phyloP scores from a whole-genome alignment of 2,888 invertebrate genomes.

The Caenorhabditis japonica region DNA sequence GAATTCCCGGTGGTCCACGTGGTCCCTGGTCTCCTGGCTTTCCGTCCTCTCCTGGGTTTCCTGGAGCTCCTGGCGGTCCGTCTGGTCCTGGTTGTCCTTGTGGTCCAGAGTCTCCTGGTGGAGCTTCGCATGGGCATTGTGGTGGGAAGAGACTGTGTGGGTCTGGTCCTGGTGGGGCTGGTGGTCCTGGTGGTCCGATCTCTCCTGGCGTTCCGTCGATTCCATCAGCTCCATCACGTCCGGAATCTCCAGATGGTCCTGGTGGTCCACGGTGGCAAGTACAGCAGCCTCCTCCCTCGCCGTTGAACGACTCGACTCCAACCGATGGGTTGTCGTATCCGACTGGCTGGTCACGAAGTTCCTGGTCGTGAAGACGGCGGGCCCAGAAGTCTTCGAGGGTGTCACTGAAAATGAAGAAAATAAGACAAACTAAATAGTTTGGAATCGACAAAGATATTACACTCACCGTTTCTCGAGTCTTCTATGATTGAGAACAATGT shows the following conservation, averaged over 20 bases:
- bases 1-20: conserved; percentile 84
- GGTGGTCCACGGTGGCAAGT: conserved; percentile 76
- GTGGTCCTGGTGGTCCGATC: conserved; percentile 75
- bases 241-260: conserved; percentile 71
- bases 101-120: conserved; percentile 71
- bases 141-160: conserved; percentile 73
- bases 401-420: conserved; percentile 58
- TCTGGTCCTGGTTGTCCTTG: conserved; percentile 65
- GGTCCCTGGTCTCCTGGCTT: conserved; percentile 75
- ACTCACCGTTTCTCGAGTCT: conserved; percentile 58
- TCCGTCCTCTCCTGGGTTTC: conserved; percentile 72
- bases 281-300: conserved; percentile 64
- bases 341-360: conserved; percentile 74
- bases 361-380: conserved; percentile 74
- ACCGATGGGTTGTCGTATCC: conserved; percentile 61
- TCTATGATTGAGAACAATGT: conserved; percentile 71
- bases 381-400: conserved; percentile 76
- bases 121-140: conserved; percentile 77
- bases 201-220: conserved; percentile 75
- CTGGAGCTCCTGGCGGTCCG: conserved; percentile 72
- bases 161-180: conserved; percentile 75
- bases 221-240: conserved; percentile 71
- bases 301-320: conserved; percentile 51
- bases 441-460: not conserved
- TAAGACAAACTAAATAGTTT: not conserved